A percentile compares a stretch with the other conserved stretches of the same genome.
These are phyloP conservation scores for Pheosia gnoma DNA, from an alignment of 2,888 invertebrate species.

Conservation along the genomic window DNA sequence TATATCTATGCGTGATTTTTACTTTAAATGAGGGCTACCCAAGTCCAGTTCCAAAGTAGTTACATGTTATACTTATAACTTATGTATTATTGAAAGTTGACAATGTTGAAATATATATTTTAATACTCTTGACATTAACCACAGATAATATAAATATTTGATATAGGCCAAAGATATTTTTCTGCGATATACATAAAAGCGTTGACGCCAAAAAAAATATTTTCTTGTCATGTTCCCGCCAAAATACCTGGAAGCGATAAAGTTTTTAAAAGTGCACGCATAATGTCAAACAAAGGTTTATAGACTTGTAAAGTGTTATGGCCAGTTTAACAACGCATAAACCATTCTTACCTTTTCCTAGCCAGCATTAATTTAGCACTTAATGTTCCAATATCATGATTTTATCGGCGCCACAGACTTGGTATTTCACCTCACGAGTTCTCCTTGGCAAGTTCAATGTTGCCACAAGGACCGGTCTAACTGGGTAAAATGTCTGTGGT, in stretches of 20 bases:
- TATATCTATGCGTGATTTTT: no score
- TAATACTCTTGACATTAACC: no score
- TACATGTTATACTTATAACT: no score
- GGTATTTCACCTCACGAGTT: conserved; percentile 26
- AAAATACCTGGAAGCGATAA: background rate
- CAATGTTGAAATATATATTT: no score
- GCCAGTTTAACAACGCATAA: background rate
- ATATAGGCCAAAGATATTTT: no score
- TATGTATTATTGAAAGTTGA: no score
- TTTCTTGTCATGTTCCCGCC: background rate
- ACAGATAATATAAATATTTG: no score
- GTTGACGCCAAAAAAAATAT: background rate
- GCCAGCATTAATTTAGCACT: background rate
- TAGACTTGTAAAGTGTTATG: background rate
- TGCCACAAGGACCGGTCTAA: conserved; percentile 22
- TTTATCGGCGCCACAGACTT: background rate
- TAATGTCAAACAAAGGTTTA: background rate
- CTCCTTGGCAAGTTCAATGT: conserved; percentile 48
- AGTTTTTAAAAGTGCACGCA: background rate
- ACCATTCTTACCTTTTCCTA: background rate
- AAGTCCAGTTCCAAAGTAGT: no score
- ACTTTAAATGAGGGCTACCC: no score
- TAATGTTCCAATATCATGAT: no score
- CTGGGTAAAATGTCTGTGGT: conserved; percentile 2
- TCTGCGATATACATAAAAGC: no score